Percentiles rank a stretch among this genome's conserved stretches.
Evolutionary conservation across 2,888 invertebrate species (phyloP).

Genomic region (Andrena dorsata): DNA sequence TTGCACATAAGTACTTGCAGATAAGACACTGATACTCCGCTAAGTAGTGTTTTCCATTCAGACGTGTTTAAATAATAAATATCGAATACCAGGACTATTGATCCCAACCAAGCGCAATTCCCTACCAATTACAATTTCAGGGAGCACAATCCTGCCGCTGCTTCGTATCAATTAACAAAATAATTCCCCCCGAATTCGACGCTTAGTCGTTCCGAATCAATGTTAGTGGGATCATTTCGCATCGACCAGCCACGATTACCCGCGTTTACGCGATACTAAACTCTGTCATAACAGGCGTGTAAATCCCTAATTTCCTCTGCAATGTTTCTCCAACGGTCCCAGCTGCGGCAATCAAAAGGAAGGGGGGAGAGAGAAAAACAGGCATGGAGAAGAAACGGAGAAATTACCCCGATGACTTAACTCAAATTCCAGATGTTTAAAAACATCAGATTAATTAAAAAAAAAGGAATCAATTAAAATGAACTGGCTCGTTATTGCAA

Average conservation of each 20-base stretch:
- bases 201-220: conserved; percentile 11
- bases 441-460: not conserved
- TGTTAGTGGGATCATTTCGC: conserved; percentile 5
- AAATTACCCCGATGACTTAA: not conserved
- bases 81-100: not conserved
- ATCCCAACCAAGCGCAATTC: not conserved
- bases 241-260: conserved; percentile 30
- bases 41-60: not conserved
- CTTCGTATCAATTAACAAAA: conserved; percentile 41
- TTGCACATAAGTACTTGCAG: too few species aligned
- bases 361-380: not conserved
- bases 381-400: not conserved
- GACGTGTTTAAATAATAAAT: not conserved
- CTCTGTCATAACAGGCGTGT: conserved; percentile 8
- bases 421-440: not conserved
- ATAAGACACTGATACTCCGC: too few species aligned
- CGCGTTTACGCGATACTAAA: conserved; percentile 12
- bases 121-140: conserved; percentile 21
- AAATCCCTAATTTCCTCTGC: conserved; percentile 12
- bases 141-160: not conserved
- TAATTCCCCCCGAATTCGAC: conserved; percentile 38
- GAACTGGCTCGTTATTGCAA: not conserved
- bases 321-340: conserved; percentile 1
- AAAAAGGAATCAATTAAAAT: not conserved
- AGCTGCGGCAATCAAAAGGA: not conserved